Evolutionary conservation across 1,140 invertebrate species (phyloP).

Genomic region (Drosophila simulans): DNA sequence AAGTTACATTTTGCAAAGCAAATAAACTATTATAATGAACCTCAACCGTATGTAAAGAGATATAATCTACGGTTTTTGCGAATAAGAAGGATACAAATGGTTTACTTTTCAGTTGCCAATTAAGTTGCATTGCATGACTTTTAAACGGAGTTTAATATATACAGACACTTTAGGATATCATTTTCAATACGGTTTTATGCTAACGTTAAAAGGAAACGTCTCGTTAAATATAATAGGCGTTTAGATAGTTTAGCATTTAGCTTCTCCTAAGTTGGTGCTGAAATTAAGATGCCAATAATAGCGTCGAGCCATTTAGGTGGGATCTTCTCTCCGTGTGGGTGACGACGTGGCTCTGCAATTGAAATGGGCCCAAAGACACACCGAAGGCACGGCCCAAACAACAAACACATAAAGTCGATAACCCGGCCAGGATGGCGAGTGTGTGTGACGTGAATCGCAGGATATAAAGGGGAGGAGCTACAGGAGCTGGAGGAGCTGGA

Average conservation of each 20-base stretch:
- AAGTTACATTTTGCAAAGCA: too few relatives aligned
- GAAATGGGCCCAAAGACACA: conserved; percentile 42
- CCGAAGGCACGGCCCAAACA: conserved; percentile 65
- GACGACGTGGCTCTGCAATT: conserved; percentile 43
- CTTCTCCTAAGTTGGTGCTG: not conserved
- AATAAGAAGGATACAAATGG: too few relatives aligned
- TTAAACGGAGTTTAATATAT: not conserved
- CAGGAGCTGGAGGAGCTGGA: conserved; percentile 8
- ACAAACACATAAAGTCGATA: conserved; percentile 82
- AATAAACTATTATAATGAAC: too few relatives aligned
- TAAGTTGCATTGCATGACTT: not conserved
- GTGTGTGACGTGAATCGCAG: conserved; percentile 44
- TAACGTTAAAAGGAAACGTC: not conserved
- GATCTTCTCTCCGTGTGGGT: conserved; percentile 19
- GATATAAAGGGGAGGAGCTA: conserved; percentile 24
- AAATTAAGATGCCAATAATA: not conserved
- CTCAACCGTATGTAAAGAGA: too few relatives aligned
- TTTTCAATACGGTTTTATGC: not conserved
- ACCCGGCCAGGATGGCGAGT: conserved; percentile 62
- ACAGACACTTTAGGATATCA: not conserved
- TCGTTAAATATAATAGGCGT: not conserved
- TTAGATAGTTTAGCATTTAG: not conserved
- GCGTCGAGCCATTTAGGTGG: not conserved
- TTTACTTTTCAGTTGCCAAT: too few relatives aligned
- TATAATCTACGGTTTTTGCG: too few relatives aligned